Evolutionary conservation across 2,113 vertebrate species (phyloP).

Genomic region (Onychostruthus taczanowskii): DNA sequence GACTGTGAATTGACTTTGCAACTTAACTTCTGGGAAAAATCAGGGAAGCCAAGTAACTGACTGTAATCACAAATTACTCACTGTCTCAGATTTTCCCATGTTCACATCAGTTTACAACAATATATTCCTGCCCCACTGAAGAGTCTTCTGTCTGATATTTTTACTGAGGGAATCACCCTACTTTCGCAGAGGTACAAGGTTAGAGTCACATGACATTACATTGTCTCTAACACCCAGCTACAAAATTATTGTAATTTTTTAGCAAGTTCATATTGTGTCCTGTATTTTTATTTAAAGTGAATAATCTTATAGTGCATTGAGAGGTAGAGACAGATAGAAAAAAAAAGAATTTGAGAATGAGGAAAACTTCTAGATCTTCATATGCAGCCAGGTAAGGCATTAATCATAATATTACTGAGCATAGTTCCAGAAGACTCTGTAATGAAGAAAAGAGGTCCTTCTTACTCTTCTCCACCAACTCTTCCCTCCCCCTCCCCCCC

Average conservation of each 20-base stretch:
- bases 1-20: neutral
- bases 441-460: neutral
- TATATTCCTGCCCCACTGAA: neutral
- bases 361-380: neutral
- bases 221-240: neutral
- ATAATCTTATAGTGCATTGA: neutral
- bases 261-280: neutral
- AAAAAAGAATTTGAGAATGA: neutral
- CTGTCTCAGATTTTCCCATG: neutral
- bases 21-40: neutral
- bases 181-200: neutral
- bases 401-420: neutral
- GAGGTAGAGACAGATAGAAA: neutral
- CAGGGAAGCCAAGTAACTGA: neutral
- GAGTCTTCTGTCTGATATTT: neutral
- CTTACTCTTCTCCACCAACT: neutral
- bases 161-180: neutral
- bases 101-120: neutral
- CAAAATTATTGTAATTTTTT: neutral
- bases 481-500: rapidly evolving
- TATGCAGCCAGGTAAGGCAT: neutral
- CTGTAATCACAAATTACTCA: neutral
- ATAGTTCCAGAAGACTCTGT: neutral
- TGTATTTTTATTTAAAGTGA: neutral
- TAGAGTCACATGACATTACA: neutral